Evolutionary conservation across 2,888 invertebrate genomes (phyloP).

Genomic region (Hydroisotoma schaefferi): DNA sequence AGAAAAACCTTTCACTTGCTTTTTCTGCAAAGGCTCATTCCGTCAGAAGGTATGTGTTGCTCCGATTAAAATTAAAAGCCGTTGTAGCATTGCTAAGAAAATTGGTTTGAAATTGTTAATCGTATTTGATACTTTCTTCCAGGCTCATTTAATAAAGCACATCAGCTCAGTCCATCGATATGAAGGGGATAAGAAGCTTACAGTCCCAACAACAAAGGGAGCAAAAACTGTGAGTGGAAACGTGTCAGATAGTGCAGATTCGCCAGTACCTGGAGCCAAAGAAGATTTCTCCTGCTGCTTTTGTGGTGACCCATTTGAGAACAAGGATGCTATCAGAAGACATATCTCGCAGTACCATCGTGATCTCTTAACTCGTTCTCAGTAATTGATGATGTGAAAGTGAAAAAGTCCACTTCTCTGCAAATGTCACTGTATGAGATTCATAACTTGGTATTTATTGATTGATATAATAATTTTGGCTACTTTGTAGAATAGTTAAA

Average conservation of each 20-base stretch:
- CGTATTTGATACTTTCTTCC: not conserved
- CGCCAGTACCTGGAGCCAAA: slow-evolving; percentile 32
- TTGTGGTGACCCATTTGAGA: slow-evolving; percentile 47
- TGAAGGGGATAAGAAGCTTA: slow-evolving; percentile 45
- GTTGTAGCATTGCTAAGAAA: too few relatives aligned
- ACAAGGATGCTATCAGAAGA: slow-evolving; percentile 46
- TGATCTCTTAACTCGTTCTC: slow-evolving; percentile 39
- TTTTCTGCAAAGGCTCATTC: slow-evolving; percentile 48
- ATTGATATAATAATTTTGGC: too few relatives aligned
- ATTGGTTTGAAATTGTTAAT: not conserved
- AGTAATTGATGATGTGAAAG: too few relatives aligned
- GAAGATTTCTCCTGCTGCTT: slow-evolving; percentile 48
- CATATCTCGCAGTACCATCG: slow-evolving; percentile 48
- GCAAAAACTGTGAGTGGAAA: slow-evolving; percentile 11
- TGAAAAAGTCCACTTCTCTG: too few relatives aligned
- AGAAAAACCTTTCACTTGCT: slow-evolving; percentile 48
- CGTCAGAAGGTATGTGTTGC: slow-evolving; percentile 46
- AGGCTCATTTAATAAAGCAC: slow-evolving; percentile 49
- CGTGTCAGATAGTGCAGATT: slow-evolving; percentile 31
- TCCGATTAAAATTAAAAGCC: not conserved
- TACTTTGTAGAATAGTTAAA: too few relatives aligned
- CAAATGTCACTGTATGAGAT: too few relatives aligned
- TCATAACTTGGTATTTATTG: too few relatives aligned
- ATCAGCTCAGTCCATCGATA: slow-evolving; percentile 47
- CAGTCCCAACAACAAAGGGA: slow-evolving; percentile 5